Evolutionary conservation across 2,113 vertebrate species (phyloP).

Genomic region (Anhinga rufa): DNA sequence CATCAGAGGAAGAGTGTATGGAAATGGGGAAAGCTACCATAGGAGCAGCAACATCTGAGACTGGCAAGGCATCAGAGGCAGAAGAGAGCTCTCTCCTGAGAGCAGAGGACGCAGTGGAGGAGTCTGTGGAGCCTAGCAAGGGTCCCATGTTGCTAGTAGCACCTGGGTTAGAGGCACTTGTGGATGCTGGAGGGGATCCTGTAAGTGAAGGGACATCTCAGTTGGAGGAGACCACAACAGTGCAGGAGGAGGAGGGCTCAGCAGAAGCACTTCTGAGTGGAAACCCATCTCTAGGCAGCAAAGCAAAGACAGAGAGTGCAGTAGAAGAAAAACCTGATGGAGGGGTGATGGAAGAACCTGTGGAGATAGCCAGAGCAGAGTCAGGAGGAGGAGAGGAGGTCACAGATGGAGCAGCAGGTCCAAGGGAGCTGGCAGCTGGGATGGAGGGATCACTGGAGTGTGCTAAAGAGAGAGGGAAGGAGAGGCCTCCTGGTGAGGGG

Average conservation of each 20-base stretch:
- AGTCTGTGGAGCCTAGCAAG: not conserved
- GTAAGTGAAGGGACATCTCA: not conserved
- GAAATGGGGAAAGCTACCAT: not conserved
- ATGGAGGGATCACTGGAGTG: not conserved
- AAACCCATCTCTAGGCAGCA: not conserved
- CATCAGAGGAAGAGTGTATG: not conserved
- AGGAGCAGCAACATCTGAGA: not conserved
- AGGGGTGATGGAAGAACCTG: not conserved
- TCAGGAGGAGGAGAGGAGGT: not conserved
- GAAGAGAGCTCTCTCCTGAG: not conserved
- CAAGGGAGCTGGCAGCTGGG: not conserved
- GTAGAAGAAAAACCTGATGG: not conserved
- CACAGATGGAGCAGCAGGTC: not conserved
- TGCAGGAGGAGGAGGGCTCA: not conserved
- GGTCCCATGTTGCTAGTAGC: not conserved
- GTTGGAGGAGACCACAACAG: not conserved
- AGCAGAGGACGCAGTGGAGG: not conserved
- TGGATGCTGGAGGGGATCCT: not conserved
- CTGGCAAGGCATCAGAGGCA: not conserved
- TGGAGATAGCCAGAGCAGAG: not conserved
- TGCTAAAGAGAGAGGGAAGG: not conserved
- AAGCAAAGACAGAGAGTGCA: not conserved
- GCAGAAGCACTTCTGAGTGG: not conserved
- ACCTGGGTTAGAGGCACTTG: not conserved
- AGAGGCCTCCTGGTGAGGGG: fast-evolving